These are phyloP conservation scores for Gymnobelideus leadbeateri DNA, from an alignment of 2,113 vertebrate species.

Conservation along the genomic window DNA sequence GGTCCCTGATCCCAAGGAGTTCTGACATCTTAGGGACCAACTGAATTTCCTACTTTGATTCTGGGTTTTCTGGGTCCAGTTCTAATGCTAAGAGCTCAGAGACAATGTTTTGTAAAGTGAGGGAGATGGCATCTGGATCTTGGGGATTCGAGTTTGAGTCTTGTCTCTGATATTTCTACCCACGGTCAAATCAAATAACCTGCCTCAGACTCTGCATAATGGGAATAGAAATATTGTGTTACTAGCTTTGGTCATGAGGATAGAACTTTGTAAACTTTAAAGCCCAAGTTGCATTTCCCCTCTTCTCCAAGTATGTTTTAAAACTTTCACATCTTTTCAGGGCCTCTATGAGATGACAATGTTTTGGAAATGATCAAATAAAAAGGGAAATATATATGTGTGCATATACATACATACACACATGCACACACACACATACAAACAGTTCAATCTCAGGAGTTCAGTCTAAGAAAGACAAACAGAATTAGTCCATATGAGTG, in stretches of 20 bases:
- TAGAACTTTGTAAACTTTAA: background rate
- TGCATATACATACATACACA: too few species aligned
- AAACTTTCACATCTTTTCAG: too few species aligned
- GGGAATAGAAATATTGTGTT: background rate
- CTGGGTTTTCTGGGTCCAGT: background rate
- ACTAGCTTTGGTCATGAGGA: background rate
- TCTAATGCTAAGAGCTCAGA: background rate
- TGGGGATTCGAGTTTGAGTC: background rate
- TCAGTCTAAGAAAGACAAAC: too few species aligned
- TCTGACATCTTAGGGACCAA: background rate
- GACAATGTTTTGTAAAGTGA: background rate
- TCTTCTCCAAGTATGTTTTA: background rate
- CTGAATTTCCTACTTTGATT: conserved; percentile 8
- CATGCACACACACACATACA: too few species aligned
- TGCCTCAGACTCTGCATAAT: background rate
- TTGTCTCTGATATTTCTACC: background rate
- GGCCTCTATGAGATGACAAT: too few species aligned
- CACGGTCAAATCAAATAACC: background rate
- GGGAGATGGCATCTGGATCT: background rate
- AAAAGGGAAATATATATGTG: too few species aligned
- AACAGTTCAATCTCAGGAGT: too few species aligned
- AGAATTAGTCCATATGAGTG: too few species aligned
- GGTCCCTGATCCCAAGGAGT: background rate
- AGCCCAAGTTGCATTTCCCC: background rate
- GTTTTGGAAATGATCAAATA: too few species aligned